Conservation (phyloP, 2,888 invertebrate species). For the Thymelicus acteon region DNA sequence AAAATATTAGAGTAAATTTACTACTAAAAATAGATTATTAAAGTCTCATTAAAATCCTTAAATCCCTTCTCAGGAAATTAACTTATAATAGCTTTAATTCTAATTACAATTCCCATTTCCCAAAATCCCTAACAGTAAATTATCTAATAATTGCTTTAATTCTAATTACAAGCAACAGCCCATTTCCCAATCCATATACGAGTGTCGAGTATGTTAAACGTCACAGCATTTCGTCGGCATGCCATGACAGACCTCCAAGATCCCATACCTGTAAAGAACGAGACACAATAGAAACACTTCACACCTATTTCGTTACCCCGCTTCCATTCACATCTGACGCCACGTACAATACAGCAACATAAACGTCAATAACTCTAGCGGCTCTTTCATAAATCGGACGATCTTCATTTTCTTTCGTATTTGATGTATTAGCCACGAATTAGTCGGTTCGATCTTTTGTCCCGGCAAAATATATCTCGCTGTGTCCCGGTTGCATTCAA, state of each 20-base stretch:
- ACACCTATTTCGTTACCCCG: constrained; percentile 80
- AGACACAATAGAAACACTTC: constrained; percentile 78
- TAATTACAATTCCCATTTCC: no score
- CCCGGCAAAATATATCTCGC: constrained; percentile 57
- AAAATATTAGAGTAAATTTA: no score
- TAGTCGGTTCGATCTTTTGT: constrained; percentile 74
- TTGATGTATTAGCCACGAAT: constrained; percentile 82
- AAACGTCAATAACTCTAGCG: constrained; percentile 76
- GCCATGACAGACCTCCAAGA: constrained; percentile 60
- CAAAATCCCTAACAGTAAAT: no score
- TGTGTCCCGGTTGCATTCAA: constrained; percentile 61
- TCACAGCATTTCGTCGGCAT: constrained; percentile 51
- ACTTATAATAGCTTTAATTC: no score
- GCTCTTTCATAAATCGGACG: constrained; percentile 55
- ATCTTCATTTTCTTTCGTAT: constrained; percentile 58
- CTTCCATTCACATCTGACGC: constrained; percentile 77
- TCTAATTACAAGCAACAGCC: no score
- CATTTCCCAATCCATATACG: constrained; percentile 29
- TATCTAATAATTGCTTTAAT: no score
- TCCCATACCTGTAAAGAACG: constrained; percentile 65
- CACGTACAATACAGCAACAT: constrained; percentile 78
- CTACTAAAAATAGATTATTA: no score
- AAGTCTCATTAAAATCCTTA: no score
- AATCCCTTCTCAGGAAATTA: no score
- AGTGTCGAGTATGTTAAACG: constrained; percentile 38